These are phyloP conservation scores for Acromyrmex heyeri DNA, from an alignment of 1,140 invertebrate genomes.

Conservation along the genomic window DNA sequence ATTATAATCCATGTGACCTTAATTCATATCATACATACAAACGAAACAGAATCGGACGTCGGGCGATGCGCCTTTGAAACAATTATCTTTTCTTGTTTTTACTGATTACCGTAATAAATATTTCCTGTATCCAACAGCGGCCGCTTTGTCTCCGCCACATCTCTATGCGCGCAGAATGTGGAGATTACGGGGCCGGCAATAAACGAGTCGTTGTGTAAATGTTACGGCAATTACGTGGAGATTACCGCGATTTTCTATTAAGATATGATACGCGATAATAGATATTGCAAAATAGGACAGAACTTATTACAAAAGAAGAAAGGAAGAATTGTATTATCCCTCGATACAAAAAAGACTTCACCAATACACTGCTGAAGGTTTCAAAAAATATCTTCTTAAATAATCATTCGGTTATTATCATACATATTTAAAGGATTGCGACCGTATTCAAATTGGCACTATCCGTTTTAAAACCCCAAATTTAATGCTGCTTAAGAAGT, in stretches of 20 bases:
- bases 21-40: not conserved
- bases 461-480: not conserved
- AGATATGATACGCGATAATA: constrained; percentile 36
- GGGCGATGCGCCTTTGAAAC: constrained; percentile 2
- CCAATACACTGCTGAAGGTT: not conserved
- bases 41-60: not conserved
- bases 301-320: constrained; percentile 25
- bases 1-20: not conserved
- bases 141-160: constrained; percentile 55
- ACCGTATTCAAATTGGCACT: not conserved
- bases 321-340: not conserved
- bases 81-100: constrained; percentile 41
- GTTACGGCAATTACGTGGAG: constrained; percentile 34
- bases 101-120: constrained; percentile 63
- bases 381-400: not conserved
- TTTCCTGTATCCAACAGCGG: constrained; percentile 57
- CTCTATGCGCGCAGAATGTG: constrained; percentile 16
- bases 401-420: not conserved
- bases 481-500: not conserved
- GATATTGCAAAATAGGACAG: constrained; percentile 25
- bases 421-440: not conserved
- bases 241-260: constrained; percentile 45
- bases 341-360: not conserved
- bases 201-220: constrained; percentile 65
- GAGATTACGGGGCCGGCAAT: constrained; percentile 55